These are phyloP conservation scores for Gymnarchus niloticus DNA, from an alignment of 2,113 vertebrate genomes.

Conservation along the genomic window DNA sequence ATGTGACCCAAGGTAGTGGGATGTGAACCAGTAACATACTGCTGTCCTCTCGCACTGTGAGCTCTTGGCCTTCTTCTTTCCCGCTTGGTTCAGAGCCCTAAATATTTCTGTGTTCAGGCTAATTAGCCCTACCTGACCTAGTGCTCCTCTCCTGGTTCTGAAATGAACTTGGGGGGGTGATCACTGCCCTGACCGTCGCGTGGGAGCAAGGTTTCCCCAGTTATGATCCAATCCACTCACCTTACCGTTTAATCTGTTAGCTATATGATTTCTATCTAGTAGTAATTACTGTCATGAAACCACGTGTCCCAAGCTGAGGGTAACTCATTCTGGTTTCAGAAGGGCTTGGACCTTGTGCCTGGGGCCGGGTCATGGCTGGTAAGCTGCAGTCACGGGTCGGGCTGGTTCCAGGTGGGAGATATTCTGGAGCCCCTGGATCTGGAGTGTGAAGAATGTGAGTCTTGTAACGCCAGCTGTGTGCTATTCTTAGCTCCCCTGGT, in stretches of 20 bases:
- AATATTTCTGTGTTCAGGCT: too few species aligned
- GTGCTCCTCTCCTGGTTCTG: too few species aligned
- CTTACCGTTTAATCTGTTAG: not conserved
- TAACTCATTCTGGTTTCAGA: conserved; percentile 21
- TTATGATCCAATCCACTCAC: not conserved
- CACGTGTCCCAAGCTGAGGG: conserved; percentile 19
- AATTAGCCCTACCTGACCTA: not conserved
- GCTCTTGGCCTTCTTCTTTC: not conserved
- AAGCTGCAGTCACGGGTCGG: not conserved
- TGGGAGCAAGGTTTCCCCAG: not conserved
- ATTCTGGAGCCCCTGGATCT: conserved; percentile 53
- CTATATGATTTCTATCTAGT: conserved; percentile 37
- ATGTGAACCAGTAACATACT: not conserved
- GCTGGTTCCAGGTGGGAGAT: conserved; percentile 33
- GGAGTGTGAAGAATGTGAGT: conserved; percentile 63
- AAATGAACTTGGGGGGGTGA: not conserved
- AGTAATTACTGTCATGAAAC: conserved; percentile 29
- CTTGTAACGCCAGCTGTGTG: conserved; percentile 64
- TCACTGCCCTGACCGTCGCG: not conserved
- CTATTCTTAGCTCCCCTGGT: conserved; percentile 62
- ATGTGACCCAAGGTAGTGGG: not conserved
- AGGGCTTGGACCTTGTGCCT: conserved; percentile 36
- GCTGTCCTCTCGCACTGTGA: not conserved
- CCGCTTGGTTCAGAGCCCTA: too few species aligned
- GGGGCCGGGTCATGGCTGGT: conserved; percentile 22